These are phyloP conservation scores for Prietella phreatophila DNA, from an alignment of 2,113 vertebrate species.

Conservation along the genomic window DNA sequence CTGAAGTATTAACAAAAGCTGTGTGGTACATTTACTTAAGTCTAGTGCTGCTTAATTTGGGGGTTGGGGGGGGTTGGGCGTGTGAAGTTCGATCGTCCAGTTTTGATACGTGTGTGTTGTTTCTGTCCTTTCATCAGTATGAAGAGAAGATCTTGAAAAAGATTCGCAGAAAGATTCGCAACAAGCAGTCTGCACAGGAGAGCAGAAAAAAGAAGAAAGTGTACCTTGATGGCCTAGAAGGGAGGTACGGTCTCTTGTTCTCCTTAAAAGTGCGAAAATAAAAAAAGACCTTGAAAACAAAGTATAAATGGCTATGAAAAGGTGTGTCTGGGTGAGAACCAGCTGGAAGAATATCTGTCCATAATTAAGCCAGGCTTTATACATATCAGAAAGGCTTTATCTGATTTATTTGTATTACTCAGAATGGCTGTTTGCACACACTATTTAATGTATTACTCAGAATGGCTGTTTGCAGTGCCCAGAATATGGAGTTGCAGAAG, in stretches of 20 bases:
- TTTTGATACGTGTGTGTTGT: neutral
- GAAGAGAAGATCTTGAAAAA: conserved; percentile 51
- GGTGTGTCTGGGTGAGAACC: neutral
- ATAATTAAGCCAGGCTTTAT: neutral
- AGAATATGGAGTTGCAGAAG: conserved; percentile 83
- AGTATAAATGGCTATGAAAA: neutral
- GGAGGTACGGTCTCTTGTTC: conserved; percentile 7
- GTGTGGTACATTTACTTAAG: neutral
- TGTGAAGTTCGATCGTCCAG: conserved; percentile 2
- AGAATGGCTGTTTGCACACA: conserved; percentile 82
- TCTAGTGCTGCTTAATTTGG: neutral
- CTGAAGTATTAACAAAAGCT: neutral
- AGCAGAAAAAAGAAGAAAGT: conserved; percentile 52
- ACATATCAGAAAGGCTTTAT: neutral
- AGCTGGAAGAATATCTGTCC: neutral
- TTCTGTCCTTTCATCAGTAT: conserved; percentile 18
- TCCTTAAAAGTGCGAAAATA: neutral
- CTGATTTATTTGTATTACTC: conserved; percentile 4
- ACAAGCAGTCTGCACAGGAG: conserved; percentile 51
- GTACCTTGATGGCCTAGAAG: conserved; percentile 48
- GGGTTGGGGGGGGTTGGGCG: too few relatives aligned
- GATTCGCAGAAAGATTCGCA: conserved; percentile 48
- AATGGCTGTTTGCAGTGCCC: conserved; percentile 78
- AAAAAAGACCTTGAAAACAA: neutral
- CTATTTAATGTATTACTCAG: conserved; percentile 57